Evolutionary conservation across 2,113 vertebrate species (phyloP).

Genomic region (Machaerirhynchus nigripectus): DNA sequence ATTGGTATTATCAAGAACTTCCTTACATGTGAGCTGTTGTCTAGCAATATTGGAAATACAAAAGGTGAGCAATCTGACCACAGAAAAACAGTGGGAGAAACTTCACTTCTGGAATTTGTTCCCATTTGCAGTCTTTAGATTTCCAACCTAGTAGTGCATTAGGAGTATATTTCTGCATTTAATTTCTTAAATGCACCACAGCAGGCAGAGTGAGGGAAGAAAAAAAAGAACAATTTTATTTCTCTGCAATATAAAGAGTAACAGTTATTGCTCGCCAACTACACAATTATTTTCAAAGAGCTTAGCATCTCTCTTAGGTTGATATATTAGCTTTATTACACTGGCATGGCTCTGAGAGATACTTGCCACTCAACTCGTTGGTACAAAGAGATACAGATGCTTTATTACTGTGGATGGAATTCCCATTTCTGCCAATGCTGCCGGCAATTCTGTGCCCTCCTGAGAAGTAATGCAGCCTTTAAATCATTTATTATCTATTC

Average conservation of each 20-base stretch:
- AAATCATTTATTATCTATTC: conserved; percentile 44
- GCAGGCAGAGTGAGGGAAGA: background rate
- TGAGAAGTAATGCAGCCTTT: conserved; percentile 12
- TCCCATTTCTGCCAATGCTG: conserved; percentile 35
- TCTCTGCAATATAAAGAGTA: background rate
- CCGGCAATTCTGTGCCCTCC: background rate
- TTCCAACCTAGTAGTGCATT: background rate
- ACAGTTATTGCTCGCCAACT: background rate
- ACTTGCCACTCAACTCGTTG: background rate
- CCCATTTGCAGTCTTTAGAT: background rate
- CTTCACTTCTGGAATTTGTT: background rate
- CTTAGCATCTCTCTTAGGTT: conserved; percentile 26
- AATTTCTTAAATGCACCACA: conserved; percentile 23
- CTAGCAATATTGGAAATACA: background rate
- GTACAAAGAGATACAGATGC: conserved; percentile 31
- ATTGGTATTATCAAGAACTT: background rate
- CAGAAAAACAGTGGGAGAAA: background rate
- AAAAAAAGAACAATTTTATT: background rate
- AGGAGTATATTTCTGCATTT: conserved; percentile 26
- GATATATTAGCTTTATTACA: conserved; percentile 56
- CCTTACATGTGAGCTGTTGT: background rate
- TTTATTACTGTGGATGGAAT: conserved; percentile 37
- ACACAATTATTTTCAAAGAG: conserved; percentile 37
- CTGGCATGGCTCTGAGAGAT: conserved; percentile 31
- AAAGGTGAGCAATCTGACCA: background rate